A percentile compares a stretch with the other conserved stretches of the same genome.
phyloP scores from a whole-genome alignment of 2,888 invertebrate species.

The Pachycephus smyrnensis region DNA sequence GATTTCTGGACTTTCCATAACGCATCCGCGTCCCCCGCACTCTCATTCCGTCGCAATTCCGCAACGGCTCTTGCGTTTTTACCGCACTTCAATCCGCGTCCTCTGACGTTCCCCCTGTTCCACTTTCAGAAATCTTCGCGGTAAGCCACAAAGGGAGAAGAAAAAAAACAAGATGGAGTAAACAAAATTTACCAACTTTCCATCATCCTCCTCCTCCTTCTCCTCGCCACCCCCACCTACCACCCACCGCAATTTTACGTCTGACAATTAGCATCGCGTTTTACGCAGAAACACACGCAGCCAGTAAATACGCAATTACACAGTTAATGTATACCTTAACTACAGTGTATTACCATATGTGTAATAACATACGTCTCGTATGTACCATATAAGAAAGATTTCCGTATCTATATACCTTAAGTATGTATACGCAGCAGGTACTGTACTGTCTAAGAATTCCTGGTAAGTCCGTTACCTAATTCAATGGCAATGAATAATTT shows the following conservation, averaged over 20 bases:
- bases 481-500: not conserved
- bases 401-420: not conserved
- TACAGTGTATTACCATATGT: not conserved
- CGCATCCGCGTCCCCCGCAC: not conserved
- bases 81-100: constrained; percentile 1
- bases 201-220: not conserved
- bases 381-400: not conserved
- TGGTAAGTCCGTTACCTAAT: not conserved
- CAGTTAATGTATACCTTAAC: not conserved
- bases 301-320: not conserved
- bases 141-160: not conserved
- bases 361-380: not conserved
- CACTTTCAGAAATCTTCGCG: constrained; percentile 22
- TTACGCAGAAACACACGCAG: not conserved
- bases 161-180: not conserved
- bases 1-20: constrained; percentile 28
- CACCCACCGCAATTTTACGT: not conserved
- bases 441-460: not conserved
- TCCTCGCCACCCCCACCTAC: too few relatives aligned
- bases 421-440: not conserved
- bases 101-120: constrained; percentile 1
- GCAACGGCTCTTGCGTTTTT: not conserved
- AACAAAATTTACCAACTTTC: not conserved
- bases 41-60: not conserved
- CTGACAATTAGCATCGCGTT: not conserved